Percentiles rank a stretch among this genome's conserved stretches.
These are phyloP conservation scores for Taurulus bubalis DNA, from an alignment of 2,113 vertebrate genomes.

Conservation along the genomic window DNA sequence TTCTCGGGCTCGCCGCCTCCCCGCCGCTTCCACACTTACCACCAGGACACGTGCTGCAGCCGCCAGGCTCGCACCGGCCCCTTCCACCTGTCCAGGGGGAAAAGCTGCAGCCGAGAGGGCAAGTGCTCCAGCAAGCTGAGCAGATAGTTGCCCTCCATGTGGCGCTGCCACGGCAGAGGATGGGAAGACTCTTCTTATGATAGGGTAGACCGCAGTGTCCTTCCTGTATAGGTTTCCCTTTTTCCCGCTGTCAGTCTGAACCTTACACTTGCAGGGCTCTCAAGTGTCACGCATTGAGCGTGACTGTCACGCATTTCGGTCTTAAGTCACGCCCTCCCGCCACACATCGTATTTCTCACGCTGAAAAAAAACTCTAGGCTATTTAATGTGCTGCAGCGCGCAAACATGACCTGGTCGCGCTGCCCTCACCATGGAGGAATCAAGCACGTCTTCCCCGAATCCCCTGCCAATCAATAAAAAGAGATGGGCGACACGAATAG, in stretches of 20 bases:
- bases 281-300: no score
- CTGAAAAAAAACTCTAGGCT: no score
- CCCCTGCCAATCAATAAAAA: no score
- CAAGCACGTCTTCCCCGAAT: no score
- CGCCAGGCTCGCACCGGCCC: slow-evolving; percentile 88
- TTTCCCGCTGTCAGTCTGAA: slow-evolving; percentile 20
- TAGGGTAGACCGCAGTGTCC: slow-evolving; percentile 37
- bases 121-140: slow-evolving; percentile 95
- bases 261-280: no score
- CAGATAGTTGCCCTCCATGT: slow-evolving; percentile 88
- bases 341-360: no score
- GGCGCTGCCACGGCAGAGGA: slow-evolving; percentile 22
- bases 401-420: no score
- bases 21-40: slow-evolving; percentile 91
- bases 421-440: no score
- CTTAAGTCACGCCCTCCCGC: no score
- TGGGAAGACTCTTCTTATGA: slow-evolving; percentile 36
- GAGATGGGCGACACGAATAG: no score
- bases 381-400: no score
- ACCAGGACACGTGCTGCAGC: slow-evolving; percentile 91
- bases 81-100: slow-evolving; percentile 84
- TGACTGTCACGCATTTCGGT: no score
- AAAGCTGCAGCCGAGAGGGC: slow-evolving; percentile 86
- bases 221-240: slow-evolving; percentile 40
- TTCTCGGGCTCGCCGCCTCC: slow-evolving; percentile 94